Base-by-base conservation (phyloP, 2,113 vertebrate genomes). In the Psittacara wagleri region DNA sequence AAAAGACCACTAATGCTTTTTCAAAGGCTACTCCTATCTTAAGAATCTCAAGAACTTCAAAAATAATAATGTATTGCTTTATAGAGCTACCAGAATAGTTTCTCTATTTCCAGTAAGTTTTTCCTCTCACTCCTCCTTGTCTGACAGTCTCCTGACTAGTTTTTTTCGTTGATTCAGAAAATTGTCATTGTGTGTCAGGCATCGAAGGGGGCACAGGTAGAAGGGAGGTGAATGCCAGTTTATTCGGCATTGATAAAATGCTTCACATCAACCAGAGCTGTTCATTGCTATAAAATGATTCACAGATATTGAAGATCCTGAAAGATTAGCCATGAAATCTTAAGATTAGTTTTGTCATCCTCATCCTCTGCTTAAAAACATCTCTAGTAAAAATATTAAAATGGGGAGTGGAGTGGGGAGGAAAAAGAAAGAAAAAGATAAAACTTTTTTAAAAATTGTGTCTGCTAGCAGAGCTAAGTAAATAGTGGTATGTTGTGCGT, bases 11-110 rank as follows among this genome's bases (percentile, higher is more conserved):
- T 94, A 74, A 88, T 77, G 82, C 59, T 90, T 59, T 95, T 83
- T 94, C 87, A 85, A 95, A 79, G 72, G 84, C 88, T 95, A 61
- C 24, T 82, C 44, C 37, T 37, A 54, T 83, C 83, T 92, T 76
- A 43, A 49, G 37, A 37, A 87, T 18, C 41, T 48, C 63, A 85
- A 54, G 86, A 92, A 61, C 46, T 75, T 78, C 23, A 62, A 39
- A 79, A 87, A 43, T 62, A 82, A 17, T 82, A 79, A 90, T 77
- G 18, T 4, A 88, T n/a, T 52, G 16, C 19, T 88, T 70, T 83
- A 49, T 27, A 35, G 31, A 87, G 23, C 24, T 57, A n/a, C 7
- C 29, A 74, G 49, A 73, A 64, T 10, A 78, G 2, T 35, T 74
- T 39, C 22, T 44, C 27, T 80, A 2, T 80, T 91, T 93, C 61